Base-by-base conservation (phyloP, 1,140 invertebrate species). In the Sycophila sp. region DNA sequence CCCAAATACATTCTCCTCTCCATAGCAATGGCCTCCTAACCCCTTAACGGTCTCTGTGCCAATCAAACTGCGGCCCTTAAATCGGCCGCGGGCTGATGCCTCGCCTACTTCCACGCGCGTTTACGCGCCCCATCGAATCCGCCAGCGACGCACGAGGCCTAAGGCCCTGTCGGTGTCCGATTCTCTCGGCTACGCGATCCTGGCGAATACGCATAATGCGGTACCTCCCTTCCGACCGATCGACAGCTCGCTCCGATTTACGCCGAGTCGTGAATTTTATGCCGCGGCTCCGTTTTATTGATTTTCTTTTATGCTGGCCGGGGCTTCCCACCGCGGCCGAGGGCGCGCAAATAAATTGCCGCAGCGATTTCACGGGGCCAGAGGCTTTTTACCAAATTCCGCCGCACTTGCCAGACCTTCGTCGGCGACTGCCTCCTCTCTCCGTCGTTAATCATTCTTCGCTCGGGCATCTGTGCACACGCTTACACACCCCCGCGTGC, bases 1-100 rank as follows among this genome's bases (percentile, higher is more conserved):
- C 71, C 71, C 36, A 72, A 72, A 72, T 72, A 55, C 42, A 22
- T n/a, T n/a, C n/a, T n/a, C n/a, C n/a, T n/a, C n/a, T n/a, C n/a
- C n/a, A n/a, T n/a, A 10, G 17, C 64, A 30, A 62, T 62, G 58
- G 65, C 64, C 71, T 68, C 34, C 69, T 70, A 72, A 72, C 71
- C 71, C 71, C 71, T 67, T 72, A 72, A 67, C 63, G 28, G 26
- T 32, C 64, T 17, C 22, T 36, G 26, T 56, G 69, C 68, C 70
- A 66, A 67, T 67, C 63, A 62, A 51, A 66, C 2, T n/a, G 47
- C 26, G 22, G 62, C 45, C 64, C 17, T 40, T 68, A 34, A 58
- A 47, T 42, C 28, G 22, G n/a, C 34, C 28, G 15, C 51, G 28
- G 26, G 24, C 32, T 36, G 4, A 0, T 69, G 11, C 7, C 45